Evolutionary conservation across 2,888 invertebrate species (phyloP).

Genomic region (Listrodromus nycthemerus): DNA sequence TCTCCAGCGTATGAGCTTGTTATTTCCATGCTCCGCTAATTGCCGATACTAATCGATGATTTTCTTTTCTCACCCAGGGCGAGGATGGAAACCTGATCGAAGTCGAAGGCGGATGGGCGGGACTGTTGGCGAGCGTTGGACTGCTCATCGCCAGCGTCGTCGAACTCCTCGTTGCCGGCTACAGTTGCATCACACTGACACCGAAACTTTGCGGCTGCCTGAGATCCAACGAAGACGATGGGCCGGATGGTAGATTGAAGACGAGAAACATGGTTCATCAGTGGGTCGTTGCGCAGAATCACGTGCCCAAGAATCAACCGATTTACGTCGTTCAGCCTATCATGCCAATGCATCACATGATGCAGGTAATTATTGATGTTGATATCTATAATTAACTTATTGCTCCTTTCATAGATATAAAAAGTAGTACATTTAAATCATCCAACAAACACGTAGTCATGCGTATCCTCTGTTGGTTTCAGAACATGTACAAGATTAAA

Average conservation of each 20-base stretch:
- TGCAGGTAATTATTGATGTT: slow-evolving; percentile 76
- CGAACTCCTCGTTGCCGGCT: slow-evolving; percentile 84
- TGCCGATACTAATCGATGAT: not conserved
- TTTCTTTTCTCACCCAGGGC: slow-evolving; percentile 69
- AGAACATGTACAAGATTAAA: too few species aligned
- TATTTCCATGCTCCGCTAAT: not conserved
- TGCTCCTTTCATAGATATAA: too few species aligned
- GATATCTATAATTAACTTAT: not conserved
- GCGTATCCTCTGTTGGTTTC: too few species aligned
- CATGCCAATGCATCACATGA: slow-evolving; percentile 80
- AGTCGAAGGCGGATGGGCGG: slow-evolving; percentile 87
- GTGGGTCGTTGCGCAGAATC: slow-evolving; percentile 82
- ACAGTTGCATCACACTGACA: slow-evolving; percentile 80
- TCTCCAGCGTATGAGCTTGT: not conserved
- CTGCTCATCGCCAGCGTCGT: slow-evolving; percentile 87
- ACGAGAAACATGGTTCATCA: slow-evolving; percentile 83
- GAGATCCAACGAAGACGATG: slow-evolving; percentile 70
- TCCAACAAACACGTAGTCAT: too few species aligned
- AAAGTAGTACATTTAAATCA: too few species aligned
- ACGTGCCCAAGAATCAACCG: slow-evolving; percentile 80
- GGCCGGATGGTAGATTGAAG: slow-evolving; percentile 78
- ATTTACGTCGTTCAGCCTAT: slow-evolving; percentile 82
- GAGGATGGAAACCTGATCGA: slow-evolving; percentile 76
- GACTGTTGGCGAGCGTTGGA: slow-evolving; percentile 88
- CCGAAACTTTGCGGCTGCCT: slow-evolving; percentile 82